Evolutionary conservation across 2,797 vertebrate genomes (phyloP).

Genomic region (Oceanodroma leucorhoa): DNA sequence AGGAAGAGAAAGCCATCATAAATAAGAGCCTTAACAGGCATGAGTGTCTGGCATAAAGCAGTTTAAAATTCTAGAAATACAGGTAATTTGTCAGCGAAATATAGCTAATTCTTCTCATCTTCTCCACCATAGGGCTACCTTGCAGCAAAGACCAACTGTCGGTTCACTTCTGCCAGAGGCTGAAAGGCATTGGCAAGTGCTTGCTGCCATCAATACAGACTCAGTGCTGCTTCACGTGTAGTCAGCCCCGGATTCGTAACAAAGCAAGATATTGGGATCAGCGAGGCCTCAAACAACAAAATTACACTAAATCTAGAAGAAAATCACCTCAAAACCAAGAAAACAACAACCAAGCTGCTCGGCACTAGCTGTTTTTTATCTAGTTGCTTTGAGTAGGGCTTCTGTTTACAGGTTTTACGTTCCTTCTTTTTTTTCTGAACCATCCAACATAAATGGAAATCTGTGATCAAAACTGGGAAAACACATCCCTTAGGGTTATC

Average conservation of each 20-base stretch:
- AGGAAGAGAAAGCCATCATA: neutral
- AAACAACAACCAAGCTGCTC: neutral
- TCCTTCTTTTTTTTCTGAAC: neutral
- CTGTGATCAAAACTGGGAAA: neutral
- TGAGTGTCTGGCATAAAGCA: neutral
- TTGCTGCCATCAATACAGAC: conserved; percentile 54
- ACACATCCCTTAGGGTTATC: neutral
- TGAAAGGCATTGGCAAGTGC: conserved; percentile 76
- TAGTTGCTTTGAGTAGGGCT: neutral
- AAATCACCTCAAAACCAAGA: conserved; percentile 4
- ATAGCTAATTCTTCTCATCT: conserved; percentile 1
- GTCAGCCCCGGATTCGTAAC: neutral
- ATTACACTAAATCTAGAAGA: neutral
- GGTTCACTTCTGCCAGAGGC: conserved; percentile 73
- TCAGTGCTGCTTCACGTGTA: conserved; percentile 77
- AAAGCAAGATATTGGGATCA: conserved; percentile 19
- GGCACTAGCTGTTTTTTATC: neutral
- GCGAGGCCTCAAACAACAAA: neutral
- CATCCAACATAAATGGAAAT: neutral
- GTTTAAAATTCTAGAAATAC: neutral
- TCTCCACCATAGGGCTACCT: conserved; percentile 45
- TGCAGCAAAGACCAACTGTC: conserved; percentile 79
- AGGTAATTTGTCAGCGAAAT: neutral
- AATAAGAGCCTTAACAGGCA: neutral
- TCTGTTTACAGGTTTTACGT: neutral